Evolutionary conservation across 1,140 invertebrate genomes (phyloP).

Genomic region (Papilio aristodemus): DNA sequence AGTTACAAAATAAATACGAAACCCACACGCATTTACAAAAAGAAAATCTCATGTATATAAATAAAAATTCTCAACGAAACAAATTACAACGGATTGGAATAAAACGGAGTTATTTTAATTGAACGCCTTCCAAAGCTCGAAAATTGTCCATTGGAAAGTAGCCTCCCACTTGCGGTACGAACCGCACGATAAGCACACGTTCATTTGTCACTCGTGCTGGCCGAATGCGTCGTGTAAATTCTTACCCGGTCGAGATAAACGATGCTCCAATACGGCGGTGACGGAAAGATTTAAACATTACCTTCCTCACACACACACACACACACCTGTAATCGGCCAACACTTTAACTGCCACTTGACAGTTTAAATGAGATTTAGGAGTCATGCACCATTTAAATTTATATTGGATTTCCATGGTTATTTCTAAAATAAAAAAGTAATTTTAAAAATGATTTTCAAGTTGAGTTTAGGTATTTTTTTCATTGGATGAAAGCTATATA

Average conservation of each 20-base stretch:
- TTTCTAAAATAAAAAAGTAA: not conserved
- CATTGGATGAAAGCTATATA: not conserved
- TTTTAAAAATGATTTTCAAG: not conserved
- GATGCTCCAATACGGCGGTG: constrained; percentile 60
- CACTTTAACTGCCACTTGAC: constrained; percentile 23
- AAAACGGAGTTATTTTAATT: constrained; percentile 27
- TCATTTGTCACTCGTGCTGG: constrained; percentile 72
- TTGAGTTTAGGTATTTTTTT: not conserved
- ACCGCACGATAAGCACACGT: constrained; percentile 68
- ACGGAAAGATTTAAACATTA: constrained; percentile 59
- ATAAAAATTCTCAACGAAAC: not conserved
- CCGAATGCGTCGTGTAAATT: constrained; percentile 70
- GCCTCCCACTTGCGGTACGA: constrained; percentile 39
- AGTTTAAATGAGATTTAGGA: constrained; percentile 19
- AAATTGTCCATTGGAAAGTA: constrained; percentile 47
- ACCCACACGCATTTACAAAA: not conserved
- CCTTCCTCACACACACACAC: constrained; percentile 37
- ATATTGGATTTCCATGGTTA: constrained; percentile 3
- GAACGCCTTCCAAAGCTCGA: constrained; percentile 30
- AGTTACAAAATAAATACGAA: too few species aligned
- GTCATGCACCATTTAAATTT: not conserved
- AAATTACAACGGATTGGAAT: constrained; percentile 14
- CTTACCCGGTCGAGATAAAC: constrained; percentile 65
- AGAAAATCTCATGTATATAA: too few species aligned
- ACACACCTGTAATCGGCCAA: constrained; percentile 10